Conservation (phyloP, 2,888 invertebrate species). For the Tetranychus piercei region DNA sequence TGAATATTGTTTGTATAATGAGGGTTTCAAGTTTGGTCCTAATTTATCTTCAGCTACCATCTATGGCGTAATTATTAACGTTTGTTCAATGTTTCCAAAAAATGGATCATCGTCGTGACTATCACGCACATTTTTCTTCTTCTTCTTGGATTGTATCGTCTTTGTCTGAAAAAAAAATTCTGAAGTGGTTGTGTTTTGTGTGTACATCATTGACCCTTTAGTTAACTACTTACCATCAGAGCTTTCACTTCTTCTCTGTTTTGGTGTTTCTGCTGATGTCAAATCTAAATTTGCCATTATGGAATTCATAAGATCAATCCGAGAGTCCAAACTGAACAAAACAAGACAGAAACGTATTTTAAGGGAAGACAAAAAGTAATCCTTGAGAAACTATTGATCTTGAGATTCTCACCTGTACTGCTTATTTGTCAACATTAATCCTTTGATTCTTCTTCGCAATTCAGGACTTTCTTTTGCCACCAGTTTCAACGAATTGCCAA, state of each 20-base stretch:
- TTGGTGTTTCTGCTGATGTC: not conserved
- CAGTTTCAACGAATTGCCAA: conserved; percentile 45
- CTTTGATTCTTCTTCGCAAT: conserved; percentile 65
- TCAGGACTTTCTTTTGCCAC: conserved; percentile 51
- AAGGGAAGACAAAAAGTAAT: not conserved
- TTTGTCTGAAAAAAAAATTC: not conserved
- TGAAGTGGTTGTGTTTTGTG: conserved; percentile 50
- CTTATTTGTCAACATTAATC: conserved; percentile 72
- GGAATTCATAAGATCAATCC: conserved; percentile 13
- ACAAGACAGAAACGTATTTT: not conserved
- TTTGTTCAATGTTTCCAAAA: no score
- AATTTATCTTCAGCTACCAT: no score
- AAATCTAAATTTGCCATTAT: conserved; percentile 4
- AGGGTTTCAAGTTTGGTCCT: no score
- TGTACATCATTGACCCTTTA: not conserved
- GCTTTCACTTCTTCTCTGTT: not conserved
- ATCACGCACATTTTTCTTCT: not conserved
- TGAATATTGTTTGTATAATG: no score
- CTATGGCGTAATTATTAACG: no score
- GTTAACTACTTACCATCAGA: not conserved
- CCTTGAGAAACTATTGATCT: not conserved
- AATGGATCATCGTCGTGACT: no score
- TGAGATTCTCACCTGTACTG: conserved; percentile 44
- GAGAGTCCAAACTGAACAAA: conserved; percentile 7
- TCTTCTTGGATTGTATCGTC: not conserved